Evolutionary conservation across 2,797 vertebrate species (phyloP), one percentile per base, ranked within the genome.

Genomic region (Pitangus sulphuratus): DNA sequence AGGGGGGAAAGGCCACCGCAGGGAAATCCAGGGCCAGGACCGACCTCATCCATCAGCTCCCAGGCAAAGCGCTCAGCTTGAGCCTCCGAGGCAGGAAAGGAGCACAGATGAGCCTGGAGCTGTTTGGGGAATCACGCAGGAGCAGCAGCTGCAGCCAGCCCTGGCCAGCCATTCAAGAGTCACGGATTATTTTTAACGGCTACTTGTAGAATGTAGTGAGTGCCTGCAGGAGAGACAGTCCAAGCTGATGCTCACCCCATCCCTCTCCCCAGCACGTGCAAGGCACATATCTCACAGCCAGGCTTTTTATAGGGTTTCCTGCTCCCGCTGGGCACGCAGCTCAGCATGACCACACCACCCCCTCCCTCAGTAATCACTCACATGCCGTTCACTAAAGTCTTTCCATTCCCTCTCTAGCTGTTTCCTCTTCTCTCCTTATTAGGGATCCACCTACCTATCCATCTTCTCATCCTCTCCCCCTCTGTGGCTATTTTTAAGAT

Each of bases 401-500:
- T 97, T 97, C 96, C 97, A 97, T 96, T 97, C 95, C 93, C 69
- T 40, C 83, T 37, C n/a, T 70, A 75, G 93, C 91, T 35, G 77
- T 86, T 97, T 97, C 89, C 94, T 94, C 76, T 94, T 42, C 90
- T 97, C 71, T 92, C 94, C 97, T 96, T 97, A 97, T 97, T 96
- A 95, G 94, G 96, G 87, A 96, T 90, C 93, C 91, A 96, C 82
- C 88, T 82, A 94, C 84, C 84, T 91, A 92, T 94, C 87, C 78
- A 93, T 95, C 84, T 96, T 56, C 88, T 95, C 90, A 64, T 96
- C 82, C 88, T 95, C 94, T 95, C 93, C 83, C 87, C 83, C 85
- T 87, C 95, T 3, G 81, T 47, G 81, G 76, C 96, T 97, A 97
- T 97, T 97, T 97, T 96, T 96, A 97, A 97, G 96, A 94, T 68